Base-by-base conservation (phyloP, 2,888 invertebrate species). In the Brachylomia viminalis region DNA sequence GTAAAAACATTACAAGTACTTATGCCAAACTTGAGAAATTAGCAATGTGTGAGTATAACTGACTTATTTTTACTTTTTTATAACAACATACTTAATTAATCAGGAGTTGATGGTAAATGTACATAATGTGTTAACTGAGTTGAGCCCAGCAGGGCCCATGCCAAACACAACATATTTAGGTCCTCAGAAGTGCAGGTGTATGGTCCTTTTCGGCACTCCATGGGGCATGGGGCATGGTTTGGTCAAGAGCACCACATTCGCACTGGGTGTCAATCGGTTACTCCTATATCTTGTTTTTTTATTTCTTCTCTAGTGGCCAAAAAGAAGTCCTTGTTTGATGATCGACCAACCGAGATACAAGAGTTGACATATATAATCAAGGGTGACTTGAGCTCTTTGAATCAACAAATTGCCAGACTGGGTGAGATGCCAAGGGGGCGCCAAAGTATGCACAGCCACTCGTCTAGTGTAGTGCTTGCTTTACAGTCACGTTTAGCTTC, bases 321-420 rank as follows among this genome's bases (percentile, higher is more conserved):
- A 96, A 98, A 98, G 92, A 99, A 99, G 94, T 99, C 99, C 0
- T 97, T 99, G 72, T 99, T 99, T 96, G 99, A 99, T 95, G 99
- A 99, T 93, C 97, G 99, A 93, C 98, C 99, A 52, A 97, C 98
- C 72, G 99, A 99, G 97, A 99, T 99, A 78, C 99, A 99, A 93
- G 99, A 99, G 93, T 95, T 99, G 76, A 99, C 99, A 1, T 99
- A 99, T 91, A 99, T 99, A 77, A 99, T 99, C 77, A 99, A 99
- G 96, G 99, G 99, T 84, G 99, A 99, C 94, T 97, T 99, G 82
- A 98, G 98, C 93, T 98, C 98, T 87, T 97, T 99, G 84, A 99
- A 99, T 95, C 98, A 99, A 92, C 99, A 99, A 96, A 99, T 99
- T 91, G 99, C 99, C n/a, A 98, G 98, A 90, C 95, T 98, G 65